Percentiles rank a stretch among this genome's conserved stretches.
phyloP scores from a whole-genome alignment of 2,888 invertebrate species.

The Hipparchia semele region DNA sequence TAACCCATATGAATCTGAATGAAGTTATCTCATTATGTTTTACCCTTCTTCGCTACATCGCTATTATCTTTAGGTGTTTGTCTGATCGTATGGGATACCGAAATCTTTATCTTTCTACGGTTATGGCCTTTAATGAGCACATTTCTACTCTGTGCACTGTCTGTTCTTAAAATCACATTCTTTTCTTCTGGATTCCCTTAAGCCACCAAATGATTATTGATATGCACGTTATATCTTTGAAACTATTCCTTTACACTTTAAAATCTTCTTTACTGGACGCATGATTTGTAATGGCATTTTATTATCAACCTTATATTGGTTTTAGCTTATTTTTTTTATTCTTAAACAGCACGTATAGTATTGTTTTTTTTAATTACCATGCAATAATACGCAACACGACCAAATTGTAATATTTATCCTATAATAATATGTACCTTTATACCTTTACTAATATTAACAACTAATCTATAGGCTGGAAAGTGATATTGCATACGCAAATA shows the following conservation, averaged over 20 bases:
- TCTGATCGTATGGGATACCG: slow-evolving; percentile 53
- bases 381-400: slow-evolving; percentile 72
- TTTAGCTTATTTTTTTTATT: slow-evolving; percentile 32
- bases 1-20: slow-evolving; percentile 62
- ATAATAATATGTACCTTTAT: slow-evolving; percentile 35
- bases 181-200: slow-evolving; percentile 35
- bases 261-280: slow-evolving; percentile 33
- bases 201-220: slow-evolving; percentile 32
- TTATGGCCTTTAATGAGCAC: slow-evolving; percentile 45
- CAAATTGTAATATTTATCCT: slow-evolving; percentile 67
- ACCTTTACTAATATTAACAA: slow-evolving; percentile 35
- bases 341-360: slow-evolving; percentile 37
- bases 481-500: not conserved
- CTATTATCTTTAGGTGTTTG: slow-evolving; percentile 43
- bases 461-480: slow-evolving; percentile 9
- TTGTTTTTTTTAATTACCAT: slow-evolving; percentile 41
- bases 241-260: slow-evolving; percentile 26
- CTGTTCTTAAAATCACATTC: slow-evolving; percentile 45
- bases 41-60: slow-evolving; percentile 51
- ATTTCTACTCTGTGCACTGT: slow-evolving; percentile 49
- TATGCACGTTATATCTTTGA: slow-evolving; percentile 36
- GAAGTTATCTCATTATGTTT: slow-evolving; percentile 26
- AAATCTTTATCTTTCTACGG: slow-evolving; percentile 54
- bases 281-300: slow-evolving; percentile 37
- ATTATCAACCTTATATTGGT: slow-evolving; percentile 31